These are phyloP conservation scores for Phyllostomus discolor DNA, from an alignment of 2,113 vertebrate genomes.

Conservation along the genomic window DNA sequence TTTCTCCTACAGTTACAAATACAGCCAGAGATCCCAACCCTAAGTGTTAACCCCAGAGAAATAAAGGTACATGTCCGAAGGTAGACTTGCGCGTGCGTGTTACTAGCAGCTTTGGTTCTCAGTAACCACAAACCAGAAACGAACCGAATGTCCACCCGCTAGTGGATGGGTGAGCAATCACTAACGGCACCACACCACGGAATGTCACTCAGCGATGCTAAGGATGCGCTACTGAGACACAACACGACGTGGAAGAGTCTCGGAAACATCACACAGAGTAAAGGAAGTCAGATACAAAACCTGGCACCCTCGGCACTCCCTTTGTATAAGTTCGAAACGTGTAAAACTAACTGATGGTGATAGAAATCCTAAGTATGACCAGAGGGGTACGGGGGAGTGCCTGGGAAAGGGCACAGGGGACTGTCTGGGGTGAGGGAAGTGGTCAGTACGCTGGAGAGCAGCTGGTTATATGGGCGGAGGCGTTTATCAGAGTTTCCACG, in stretches of 20 bases:
- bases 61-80: not conserved
- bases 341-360: not conserved
- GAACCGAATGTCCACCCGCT: not conserved
- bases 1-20: not conserved
- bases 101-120: not conserved
- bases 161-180: not conserved
- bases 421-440: not conserved
- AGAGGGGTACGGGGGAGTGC: not conserved
- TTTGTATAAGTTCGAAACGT: not conserved
- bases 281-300: not conserved
- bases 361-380: not conserved
- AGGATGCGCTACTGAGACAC: not conserved
- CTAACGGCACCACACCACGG: not conserved
- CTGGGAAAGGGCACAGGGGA: not conserved
- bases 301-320: not conserved
- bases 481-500: not conserved
- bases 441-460: not conserved
- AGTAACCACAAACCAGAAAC: not conserved
- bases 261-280: not conserved
- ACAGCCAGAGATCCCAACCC: not conserved
- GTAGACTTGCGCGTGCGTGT: not conserved
- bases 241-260: not conserved
- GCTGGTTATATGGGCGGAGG: not conserved
- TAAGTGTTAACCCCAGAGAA: not conserved
- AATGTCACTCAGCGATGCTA: not conserved